These are phyloP conservation scores for Myzus persicae DNA, from an alignment of 1,140 invertebrate genomes.

Conservation along the genomic window DNA sequence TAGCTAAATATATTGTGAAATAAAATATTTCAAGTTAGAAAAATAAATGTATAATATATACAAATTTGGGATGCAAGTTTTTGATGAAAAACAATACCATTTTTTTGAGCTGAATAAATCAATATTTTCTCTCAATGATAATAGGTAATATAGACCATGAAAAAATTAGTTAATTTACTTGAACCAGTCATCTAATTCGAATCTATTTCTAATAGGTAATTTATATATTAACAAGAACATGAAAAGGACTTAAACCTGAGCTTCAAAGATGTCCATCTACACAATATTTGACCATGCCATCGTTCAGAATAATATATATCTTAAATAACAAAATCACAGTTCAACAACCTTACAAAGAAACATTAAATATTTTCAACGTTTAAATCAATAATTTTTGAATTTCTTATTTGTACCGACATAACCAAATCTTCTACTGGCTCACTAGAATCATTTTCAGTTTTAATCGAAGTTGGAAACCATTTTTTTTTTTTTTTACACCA, in stretches of 20 bases:
- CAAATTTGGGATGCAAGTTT: neutral
- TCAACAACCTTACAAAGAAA: neutral
- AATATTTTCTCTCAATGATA: neutral
- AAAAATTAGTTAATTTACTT: neutral
- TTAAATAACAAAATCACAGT: neutral
- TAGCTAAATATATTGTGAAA: neutral
- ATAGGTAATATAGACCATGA: neutral
- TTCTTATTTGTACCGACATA: neutral
- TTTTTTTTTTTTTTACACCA: neutral
- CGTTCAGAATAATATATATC: neutral
- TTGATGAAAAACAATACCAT: neutral
- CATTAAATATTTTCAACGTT: neutral
- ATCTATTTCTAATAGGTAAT: neutral
- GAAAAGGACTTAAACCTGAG: neutral
- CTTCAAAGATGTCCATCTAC: neutral
- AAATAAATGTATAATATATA: neutral
- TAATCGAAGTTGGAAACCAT: neutral
- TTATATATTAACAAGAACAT: neutral
- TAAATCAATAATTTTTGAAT: neutral
- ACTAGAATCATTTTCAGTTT: neutral
- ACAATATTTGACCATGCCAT: neutral
- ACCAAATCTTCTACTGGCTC: neutral
- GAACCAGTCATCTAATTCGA: neutral
- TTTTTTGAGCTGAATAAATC: neutral
- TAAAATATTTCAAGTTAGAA: neutral